Evolutionary conservation across 2,113 vertebrate species (phyloP).

Genomic region (Vicugna pacos): DNA sequence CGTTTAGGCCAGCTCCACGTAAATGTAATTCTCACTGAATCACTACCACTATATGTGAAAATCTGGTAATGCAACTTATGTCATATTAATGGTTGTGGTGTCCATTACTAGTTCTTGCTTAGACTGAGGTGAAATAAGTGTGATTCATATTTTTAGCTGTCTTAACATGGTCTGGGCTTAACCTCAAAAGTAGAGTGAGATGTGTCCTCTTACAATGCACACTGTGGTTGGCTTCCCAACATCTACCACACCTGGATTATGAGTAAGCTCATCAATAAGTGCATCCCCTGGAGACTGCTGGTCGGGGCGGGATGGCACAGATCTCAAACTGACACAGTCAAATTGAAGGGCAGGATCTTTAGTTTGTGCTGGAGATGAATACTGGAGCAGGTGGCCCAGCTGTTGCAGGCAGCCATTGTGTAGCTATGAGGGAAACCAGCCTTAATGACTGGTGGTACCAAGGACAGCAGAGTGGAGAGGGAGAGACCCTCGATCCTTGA

Average conservation of each 20-base stretch:
- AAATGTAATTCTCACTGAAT: not conserved
- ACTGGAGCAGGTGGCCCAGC: not conserved
- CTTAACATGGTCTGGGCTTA: not conserved
- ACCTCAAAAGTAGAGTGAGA: not conserved
- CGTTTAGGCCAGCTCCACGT: not conserved
- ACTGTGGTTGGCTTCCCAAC: too few species aligned
- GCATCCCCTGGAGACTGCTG: not conserved
- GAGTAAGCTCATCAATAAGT: not conserved
- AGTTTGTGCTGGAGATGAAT: not conserved
- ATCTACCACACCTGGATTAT: too few species aligned
- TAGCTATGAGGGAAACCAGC: not conserved
- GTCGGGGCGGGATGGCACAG: not conserved
- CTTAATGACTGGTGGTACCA: not conserved
- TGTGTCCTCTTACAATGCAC: not conserved
- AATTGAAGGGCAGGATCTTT: not conserved
- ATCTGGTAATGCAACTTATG: not conserved
- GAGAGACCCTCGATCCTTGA: not conserved
- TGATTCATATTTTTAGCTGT: not conserved
- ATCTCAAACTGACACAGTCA: not conserved
- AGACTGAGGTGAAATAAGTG: not conserved
- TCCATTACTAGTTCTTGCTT: conserved; percentile 1
- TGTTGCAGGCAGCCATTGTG: not conserved
- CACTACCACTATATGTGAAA: not conserved
- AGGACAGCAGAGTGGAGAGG: not conserved
- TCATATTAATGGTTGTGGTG: not conserved